Evolutionary conservation across 2,888 invertebrate species (phyloP), one percentile per base, ranked within the genome.

Genomic region (Yponomeuta cagnagella): DNA sequence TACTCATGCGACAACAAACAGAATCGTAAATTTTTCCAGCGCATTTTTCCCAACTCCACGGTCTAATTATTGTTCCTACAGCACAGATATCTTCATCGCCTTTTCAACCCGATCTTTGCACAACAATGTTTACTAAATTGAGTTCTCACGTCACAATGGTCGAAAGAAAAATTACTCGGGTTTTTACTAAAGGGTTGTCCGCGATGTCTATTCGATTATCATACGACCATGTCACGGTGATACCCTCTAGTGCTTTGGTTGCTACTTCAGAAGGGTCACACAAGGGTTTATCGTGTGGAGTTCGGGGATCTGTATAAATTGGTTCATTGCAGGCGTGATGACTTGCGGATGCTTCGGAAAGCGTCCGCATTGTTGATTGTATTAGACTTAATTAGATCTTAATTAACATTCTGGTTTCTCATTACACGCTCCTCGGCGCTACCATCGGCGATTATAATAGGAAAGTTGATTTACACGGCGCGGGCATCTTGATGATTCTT

Each of bases 371-470:
- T 89, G 89, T 89, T 90, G 91, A 90, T 90, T 92, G 90, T 91
- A 92, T 91, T 92, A 91, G 87, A 90, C 82, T 90, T 91, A 90
- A 92, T 92, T 92, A 90, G 89, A 89, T 90, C 90, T 90, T 91
- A 91, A 91, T 92, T 91, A 92, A 90, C 89, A 90, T 91, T 91
- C 88, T 87, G 88, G 87, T 90, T 90, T 92, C 91, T 91, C 89
- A 92, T 92, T 92, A 91, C 90, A 90, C 89, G 91, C 88, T 90
- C 83, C 87, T 88, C 89, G 78, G 80, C 80, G 89, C 90, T 89
- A 89, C 90, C 71, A 71, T 71, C 83, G 80, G 84, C 79, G 81
- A 68, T 70, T 75, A 80, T 90, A 86, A 90, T 90, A 88, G 85
- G 87, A 90, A 89, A 90, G 87, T 89, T 82, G 82, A 86, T 87